Evolutionary conservation across 1,140 invertebrate species (phyloP), one percentile per base, ranked within the genome.

Genomic region (Heterodera schachtii): DNA sequence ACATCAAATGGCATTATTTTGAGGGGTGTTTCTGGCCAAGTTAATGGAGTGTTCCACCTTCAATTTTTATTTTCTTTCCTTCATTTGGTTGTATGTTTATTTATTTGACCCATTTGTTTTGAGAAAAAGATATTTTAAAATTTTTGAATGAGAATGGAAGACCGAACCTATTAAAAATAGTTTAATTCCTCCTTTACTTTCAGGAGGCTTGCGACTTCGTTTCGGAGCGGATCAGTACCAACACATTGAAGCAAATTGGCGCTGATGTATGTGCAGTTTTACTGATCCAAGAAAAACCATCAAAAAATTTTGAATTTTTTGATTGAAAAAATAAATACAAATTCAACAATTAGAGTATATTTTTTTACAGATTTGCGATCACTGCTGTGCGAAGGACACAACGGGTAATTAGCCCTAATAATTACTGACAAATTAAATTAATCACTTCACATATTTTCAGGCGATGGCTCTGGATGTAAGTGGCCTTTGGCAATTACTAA

Each of bases 351-450:
- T n/a, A n/a, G n/a, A n/a, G n/a, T n/a, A n/a, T n/a, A n/a, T n/a
- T n/a, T n/a, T n/a, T n/a, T n/a, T n/a, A n/a, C 60, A 82, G 81
- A 82, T 82, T 19, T 83, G 81, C 64, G 74, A 83, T 19, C 21
- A 83, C 49, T 83, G 82, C 66, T 83, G 81, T 64, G 82, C 82
- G 41, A 31, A 71, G 41, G 81, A 83, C 46, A 83, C 82, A 7
- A 31, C 41, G 47, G 77, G 77, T 78, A 49, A 70, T 66, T 60
- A 19, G 13, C 9, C 47, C n/a, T n/a, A n/a, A n/a, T n/a, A 49
- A 49, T 49, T 60, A 16, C 57, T 19, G n/a, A n/a, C n/a, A n/a
- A n/a, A n/a, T 49, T 11, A 16, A 60, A 60, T 60, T 66, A 66
- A 6, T 75, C 5, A 64, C 1, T 67, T 75, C n/a, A 3, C 6